Evolutionary conservation across 2,888 invertebrate species (phyloP), one percentile per base, ranked within the genome.

Genomic region (Hydriomena furcata): DNA sequence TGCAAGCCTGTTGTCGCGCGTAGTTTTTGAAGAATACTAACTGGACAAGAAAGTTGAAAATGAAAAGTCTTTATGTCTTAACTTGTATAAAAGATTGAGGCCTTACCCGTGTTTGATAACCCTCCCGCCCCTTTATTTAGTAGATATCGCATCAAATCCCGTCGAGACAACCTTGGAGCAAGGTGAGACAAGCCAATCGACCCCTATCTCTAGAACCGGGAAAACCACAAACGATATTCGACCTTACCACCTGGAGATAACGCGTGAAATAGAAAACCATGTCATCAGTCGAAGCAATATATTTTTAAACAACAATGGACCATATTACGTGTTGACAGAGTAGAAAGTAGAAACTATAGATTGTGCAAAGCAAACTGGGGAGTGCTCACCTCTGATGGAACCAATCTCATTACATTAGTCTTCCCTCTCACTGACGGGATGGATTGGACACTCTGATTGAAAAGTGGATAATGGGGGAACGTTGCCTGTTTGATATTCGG

Each of bases 171-270:
- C 60, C 63, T 55, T 58, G 55, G 44, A 43, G 48, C 44, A 53
- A 53, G 62, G 50, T 58, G 51, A 50, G 53, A 56, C 34, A 59
- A 64, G 52, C 61, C 54, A 52, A 46, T 59, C 37, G 42, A 60
- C 59, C 60, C 60, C 54, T 28, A 53, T 55, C 44, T 24, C 52
- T 56, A 63, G 60, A 62, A 7, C 10, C 8, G 31, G n/a, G 12
- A 34, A 8, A 43, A 24, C 10, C 17, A 13, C 30, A 40, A 27
- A 2, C 44, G 24, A 56, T n/a, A 35, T 12, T 35, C 6, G 12
- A 48, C 42, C 36, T 10, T 52, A 42, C 8, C 11, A 32, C 41
- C 41, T 37, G 17, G 37, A 38, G 32, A 47, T 46, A 52, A 25
- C 25, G 21, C 7, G 2, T 7, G 28, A 8, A 35, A 13, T 42